Base-by-base conservation (phyloP, 1,140 invertebrate species). In the Dreissena polymorpha region DNA sequence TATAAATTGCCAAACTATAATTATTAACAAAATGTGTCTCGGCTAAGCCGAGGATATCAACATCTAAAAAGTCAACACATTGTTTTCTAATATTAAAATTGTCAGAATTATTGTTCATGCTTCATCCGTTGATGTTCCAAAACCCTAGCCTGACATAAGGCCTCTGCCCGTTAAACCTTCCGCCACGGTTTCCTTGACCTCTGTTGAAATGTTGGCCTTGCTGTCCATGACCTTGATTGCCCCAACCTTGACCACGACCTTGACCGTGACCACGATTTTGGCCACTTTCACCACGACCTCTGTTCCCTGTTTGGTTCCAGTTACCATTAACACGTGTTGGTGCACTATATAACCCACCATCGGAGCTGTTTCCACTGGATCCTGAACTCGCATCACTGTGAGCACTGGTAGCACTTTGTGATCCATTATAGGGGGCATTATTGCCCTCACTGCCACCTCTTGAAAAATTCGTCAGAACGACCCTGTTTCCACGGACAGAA, bases 31-130 rank as follows among this genome's bases (percentile, higher is more conserved):
- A 25, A 74, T 82, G 79, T 21, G 57, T 67, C 23, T 82, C 79
- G 13, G 79, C 71, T 29, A 74, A 7, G 27, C 29, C 71, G n/a
- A 82, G 21, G 55, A 74, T 74, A 57, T 82, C 75, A 67, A 77
- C 67, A 21, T 77, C 49, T 29, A 27, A 18, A 68, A 21, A 67
- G 5, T 53, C 18, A 82, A 60, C 51, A 82, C 71, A 72, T n/a
- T 25, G 23, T 14, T 53, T 25, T 21, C 29, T 50, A 68, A 72
- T 64, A 49, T 18, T 16, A 21, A 7, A 57, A 64, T 51, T 71
- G 67, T 51, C 64, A 83, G 53, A 68, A 64, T 74, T 18, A 63
- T 21, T 18, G 25, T 60, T 67, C 18, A n/a, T n/a, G 74, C 55
- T 74, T 14, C 39, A 57, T 7, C 53, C 63, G 13, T 29, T 49